Evolutionary conservation across 2,113 vertebrate species (phyloP).

Genomic region (Paracanthobrama guichenoti): DNA sequence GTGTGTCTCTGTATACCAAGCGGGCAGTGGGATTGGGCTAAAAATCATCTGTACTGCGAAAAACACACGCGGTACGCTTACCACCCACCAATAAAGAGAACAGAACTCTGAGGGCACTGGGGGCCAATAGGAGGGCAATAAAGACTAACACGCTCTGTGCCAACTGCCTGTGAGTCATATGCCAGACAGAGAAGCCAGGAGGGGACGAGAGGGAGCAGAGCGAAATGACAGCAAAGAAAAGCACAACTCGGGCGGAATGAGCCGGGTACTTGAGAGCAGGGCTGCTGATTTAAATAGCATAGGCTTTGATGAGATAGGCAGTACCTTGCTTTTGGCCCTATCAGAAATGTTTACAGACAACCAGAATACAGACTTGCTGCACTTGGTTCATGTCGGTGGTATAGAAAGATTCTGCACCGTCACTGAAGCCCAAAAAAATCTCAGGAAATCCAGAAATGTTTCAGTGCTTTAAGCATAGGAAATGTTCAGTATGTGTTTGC

Average conservation of each 20-base stretch:
- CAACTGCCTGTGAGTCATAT: constrained; percentile 64
- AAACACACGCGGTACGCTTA: constrained; percentile 59
- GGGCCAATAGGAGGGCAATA: constrained; percentile 68
- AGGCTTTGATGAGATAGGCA: constrained; percentile 59
- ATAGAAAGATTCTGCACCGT: constrained; percentile 7
- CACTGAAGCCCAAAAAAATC: neutral
- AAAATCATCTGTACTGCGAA: constrained; percentile 61
- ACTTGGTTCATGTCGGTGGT: neutral
- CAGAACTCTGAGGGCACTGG: constrained; percentile 53
- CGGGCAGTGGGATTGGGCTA: constrained; percentile 49
- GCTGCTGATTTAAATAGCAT: constrained; percentile 55
- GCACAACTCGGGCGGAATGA: constrained; percentile 36
- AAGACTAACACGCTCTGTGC: constrained; percentile 61
- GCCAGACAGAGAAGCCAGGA: constrained; percentile 33
- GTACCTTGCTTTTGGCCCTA: constrained; percentile 51
- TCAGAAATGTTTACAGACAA: constrained; percentile 14
- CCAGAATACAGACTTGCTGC: neutral
- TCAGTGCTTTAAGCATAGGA: neutral
- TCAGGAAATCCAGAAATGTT: neutral
- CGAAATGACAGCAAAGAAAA: constrained; percentile 29
- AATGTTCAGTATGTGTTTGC: neutral
- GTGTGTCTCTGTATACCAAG: neutral
- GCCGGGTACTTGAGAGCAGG: constrained; percentile 37
- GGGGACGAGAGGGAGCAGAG: neutral
- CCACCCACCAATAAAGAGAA: constrained; percentile 57